Evolutionary conservation across 2,888 invertebrate species (phyloP).

Genomic region (Drosophila barbarae): DNA sequence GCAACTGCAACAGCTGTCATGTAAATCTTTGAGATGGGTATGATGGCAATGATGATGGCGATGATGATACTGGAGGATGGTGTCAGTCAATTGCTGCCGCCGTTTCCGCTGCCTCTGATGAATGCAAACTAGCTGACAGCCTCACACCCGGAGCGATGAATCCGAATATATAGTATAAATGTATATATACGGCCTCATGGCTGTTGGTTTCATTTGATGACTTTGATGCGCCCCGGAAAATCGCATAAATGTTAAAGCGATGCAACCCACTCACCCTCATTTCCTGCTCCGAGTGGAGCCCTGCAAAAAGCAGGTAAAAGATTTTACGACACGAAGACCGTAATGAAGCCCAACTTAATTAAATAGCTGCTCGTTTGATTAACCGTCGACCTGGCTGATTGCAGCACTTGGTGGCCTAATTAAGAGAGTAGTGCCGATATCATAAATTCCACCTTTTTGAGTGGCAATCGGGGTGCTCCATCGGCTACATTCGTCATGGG

Average conservation of each 20-base stretch:
- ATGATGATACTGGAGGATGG: constrained; percentile 23
- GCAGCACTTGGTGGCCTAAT: constrained; percentile 53
- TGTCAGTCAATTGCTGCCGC: constrained; percentile 64
- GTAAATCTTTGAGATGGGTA: constrained; percentile 51
- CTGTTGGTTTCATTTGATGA: constrained; percentile 49
- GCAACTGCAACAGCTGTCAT: constrained; percentile 57
- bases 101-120: constrained; percentile 53
- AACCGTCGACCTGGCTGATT: constrained; percentile 39
- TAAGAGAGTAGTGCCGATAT: constrained; percentile 50
- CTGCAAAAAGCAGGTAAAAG: constrained; percentile 17
- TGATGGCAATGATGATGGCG: constrained; percentile 14
- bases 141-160: constrained; percentile 13
- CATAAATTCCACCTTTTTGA: constrained; percentile 54
- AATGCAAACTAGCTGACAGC: constrained; percentile 59
- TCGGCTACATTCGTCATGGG: constrained; percentile 7
- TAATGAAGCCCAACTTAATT: constrained; percentile 52
- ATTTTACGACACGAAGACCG: constrained; percentile 18
- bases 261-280: not conserved
- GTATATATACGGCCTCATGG: constrained; percentile 4
- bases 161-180: constrained; percentile 12
- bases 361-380: constrained; percentile 66
- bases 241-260: constrained; percentile 58
- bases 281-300: not conserved
- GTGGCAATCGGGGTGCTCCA: not conserved
- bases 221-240: constrained; percentile 48